Evolutionary conservation across 2,113 vertebrate species (phyloP), one percentile per base, ranked within the genome.

Genomic region (Salvelinus sp.): DNA sequence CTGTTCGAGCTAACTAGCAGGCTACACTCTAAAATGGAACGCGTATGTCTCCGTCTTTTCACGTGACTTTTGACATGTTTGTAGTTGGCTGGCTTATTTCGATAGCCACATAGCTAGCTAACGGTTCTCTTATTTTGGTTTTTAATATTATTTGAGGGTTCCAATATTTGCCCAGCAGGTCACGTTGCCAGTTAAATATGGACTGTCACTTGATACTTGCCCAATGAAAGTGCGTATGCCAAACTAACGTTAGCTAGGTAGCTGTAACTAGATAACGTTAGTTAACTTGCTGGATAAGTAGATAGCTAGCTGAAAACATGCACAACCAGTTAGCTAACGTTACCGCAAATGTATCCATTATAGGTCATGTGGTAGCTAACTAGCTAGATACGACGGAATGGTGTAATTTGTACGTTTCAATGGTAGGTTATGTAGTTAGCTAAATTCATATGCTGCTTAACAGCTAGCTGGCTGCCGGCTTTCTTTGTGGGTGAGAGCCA

Each of bases 161-260:
- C 3, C 50, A 54, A 18, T 54, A 54, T 54, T 6, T 54, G 50
- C 50, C 50, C 50, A 18, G 16, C 1, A 54, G 16, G 16, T 54
- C 13, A 54, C 12, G 16, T 54, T 54, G 50, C 12, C 50, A 54
- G 18, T 54, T 16, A 18, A 54, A 3, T 16, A 54, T 54, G 50
- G 50, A 16, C 1, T 54, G 16, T 54, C 50, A 54, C 50, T 18
- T 44, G 38, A 44, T 1, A 44, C 38, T 44, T 44, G 38, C 38
- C 38, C 38, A 44, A 12, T 44, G 14, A 27, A 25, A 28, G 27
- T 66, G 64, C 23, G 25, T 4, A 54, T 14, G 23, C 69, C 22
- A 77, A 57, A 4, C 28, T 76, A 33, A 79, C 83, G 83, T 33
- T 82, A 87, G 71, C 60, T 54, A 84, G 82, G 86, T 89, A 87